Evolutionary conservation across 2,797 vertebrate species (phyloP).

Genomic region (Pangasius sanitwongsei): DNA sequence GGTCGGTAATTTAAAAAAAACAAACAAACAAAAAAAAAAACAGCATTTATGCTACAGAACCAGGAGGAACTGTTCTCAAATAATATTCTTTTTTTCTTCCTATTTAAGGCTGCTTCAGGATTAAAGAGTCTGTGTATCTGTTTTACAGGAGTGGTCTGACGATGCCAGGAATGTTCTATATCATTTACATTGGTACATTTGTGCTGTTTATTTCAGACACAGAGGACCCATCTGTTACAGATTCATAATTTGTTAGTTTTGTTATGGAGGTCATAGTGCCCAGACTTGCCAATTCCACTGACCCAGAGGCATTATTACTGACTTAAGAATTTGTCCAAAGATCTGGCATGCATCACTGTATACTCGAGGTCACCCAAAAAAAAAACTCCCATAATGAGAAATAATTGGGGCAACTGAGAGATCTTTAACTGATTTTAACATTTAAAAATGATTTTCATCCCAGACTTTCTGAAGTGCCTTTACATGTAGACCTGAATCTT

Average conservation of each 20-base stretch:
- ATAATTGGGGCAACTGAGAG: not conserved
- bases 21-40: too few species aligned
- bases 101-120: not conserved
- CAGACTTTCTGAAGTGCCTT: conserved; percentile 50
- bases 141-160: not conserved
- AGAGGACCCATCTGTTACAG: conserved; percentile 11
- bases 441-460: not conserved
- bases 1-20: not conserved
- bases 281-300: not conserved
- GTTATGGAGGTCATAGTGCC: not conserved
- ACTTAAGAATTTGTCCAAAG: not conserved
- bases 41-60: not conserved
- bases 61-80: not conserved
- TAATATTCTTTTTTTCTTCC: not conserved
- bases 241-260: not conserved
- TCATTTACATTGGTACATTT: not conserved
- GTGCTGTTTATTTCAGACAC: not conserved
- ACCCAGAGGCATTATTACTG: conserved; percentile 3
- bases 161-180: conserved; percentile 1
- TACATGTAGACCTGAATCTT: conserved; percentile 38
- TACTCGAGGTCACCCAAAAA: not conserved
- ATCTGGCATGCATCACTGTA: not conserved
- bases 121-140: not conserved
- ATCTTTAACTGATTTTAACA: not conserved
- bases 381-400: not conserved